These are phyloP conservation scores for Antheraea pernyi DNA, from an alignment of 1,140 invertebrate genomes.

Conservation along the genomic window DNA sequence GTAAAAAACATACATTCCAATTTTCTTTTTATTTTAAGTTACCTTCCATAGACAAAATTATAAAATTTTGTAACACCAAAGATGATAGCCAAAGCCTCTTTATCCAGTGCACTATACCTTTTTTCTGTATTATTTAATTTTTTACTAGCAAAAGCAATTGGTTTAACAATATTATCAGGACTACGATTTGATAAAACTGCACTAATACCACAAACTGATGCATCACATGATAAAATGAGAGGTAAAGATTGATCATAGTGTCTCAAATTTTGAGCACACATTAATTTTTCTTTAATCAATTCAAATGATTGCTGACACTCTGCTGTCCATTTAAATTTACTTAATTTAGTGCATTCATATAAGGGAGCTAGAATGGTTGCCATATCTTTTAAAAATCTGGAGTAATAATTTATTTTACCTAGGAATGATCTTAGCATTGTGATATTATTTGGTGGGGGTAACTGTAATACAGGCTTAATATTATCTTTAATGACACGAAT, in stretches of 20 bases:
- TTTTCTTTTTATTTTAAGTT: too few relatives aligned
- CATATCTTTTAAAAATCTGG: slow-evolving; percentile 25
- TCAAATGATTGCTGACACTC: slow-evolving; percentile 24
- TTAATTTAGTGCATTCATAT: slow-evolving; percentile 27
- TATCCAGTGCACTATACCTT: slow-evolving; percentile 24
- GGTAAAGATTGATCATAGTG: slow-evolving; percentile 25
- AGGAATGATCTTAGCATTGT: slow-evolving; percentile 26
- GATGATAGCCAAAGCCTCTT: slow-evolving; percentile 25
- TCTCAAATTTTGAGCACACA: slow-evolving; percentile 16
- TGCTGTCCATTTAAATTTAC: slow-evolving; percentile 22
- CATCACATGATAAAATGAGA: slow-evolving; percentile 30
- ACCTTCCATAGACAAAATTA: slow-evolving; percentile 18
- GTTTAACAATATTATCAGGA: slow-evolving; percentile 21
- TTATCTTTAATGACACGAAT: slow-evolving; percentile 20
- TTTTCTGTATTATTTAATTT: slow-evolving; percentile 8
- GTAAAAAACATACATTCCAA: too few relatives aligned
- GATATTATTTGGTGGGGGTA: slow-evolving; percentile 16
- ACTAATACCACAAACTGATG: slow-evolving; percentile 17
- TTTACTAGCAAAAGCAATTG: slow-evolving; percentile 34
- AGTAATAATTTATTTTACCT: slow-evolving; percentile 29
- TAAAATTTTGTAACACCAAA: slow-evolving; percentile 26
- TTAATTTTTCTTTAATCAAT: slow-evolving; percentile 24
- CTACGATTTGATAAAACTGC: slow-evolving; percentile 25
- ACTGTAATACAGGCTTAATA: slow-evolving; percentile 22
- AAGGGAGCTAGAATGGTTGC: slow-evolving; percentile 21